Base-by-base conservation (phyloP, 2,888 invertebrate genomes). In the Harmothoe impar region DNA sequence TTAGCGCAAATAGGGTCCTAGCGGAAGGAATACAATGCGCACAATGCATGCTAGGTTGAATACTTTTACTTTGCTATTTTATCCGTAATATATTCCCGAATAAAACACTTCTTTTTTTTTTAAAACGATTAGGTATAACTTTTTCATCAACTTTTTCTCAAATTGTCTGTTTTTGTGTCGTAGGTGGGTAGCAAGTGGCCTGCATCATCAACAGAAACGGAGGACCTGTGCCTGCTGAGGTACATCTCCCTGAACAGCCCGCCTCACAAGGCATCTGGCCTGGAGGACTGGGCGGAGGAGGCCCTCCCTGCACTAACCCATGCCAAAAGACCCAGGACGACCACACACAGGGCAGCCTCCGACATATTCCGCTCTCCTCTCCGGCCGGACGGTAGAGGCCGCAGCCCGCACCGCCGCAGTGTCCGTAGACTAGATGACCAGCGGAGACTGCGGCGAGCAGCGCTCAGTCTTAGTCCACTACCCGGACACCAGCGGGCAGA, bases 381-480 rank as follows among this genome's bases (percentile, higher is more conserved):
- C 72, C 1, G 72, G 5, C 72, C 29, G 0, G 31, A 72, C 3
- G 72, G 72, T 5, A 15, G 81, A 15, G 81, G 81, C 12, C 81
- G 81, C 20, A 81, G 81, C n/a, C 81, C 81, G 12, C 20, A 35
- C 33, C 33, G 81, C 5, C 81, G n/a, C 15, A 33, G 35, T 23
- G 43, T 43, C 15, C 81, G 81, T 17, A 15, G 81, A 3, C 33
- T 81, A 1, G 72, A 72, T 29, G 81, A 43, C 81, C 7, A 35
- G 0, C 77, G 31, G n/a, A 77, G 77, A 15, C 77, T 20, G 15
- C 81, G 81, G 5, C 20, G 81, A 43, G 25, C 20, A 25, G 20
- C 81, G 15, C 35, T 81, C 5, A 81, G 81, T n/a, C 81, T 81
- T n/a, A 81, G 81, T 81, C 81, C 81, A 0, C 43, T 81, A 20